phyloP scores from a whole-genome alignment of 2,113 vertebrate genomes.

The Stomatorhinus ivindoensis region DNA sequence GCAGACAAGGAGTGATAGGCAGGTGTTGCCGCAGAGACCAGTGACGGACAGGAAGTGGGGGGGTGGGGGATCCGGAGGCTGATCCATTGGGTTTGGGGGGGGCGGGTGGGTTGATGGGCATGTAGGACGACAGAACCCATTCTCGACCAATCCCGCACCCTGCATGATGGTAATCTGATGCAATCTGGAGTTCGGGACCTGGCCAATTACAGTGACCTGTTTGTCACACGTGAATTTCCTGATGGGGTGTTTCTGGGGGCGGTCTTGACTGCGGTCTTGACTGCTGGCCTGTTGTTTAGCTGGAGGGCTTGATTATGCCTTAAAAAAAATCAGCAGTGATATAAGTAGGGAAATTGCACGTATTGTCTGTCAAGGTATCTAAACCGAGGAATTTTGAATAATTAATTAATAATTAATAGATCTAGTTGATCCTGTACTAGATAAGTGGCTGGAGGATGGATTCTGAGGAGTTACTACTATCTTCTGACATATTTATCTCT shows the following conservation, averaged over 20 bases:
- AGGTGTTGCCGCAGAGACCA: constrained; percentile 53
- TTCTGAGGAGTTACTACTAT: background rate
- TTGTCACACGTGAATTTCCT: background rate
- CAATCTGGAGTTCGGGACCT: constrained; percentile 26
- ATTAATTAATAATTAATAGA: background rate
- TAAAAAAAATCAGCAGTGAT: background rate
- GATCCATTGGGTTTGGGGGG: constrained; percentile 51
- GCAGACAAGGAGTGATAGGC: constrained; percentile 57
- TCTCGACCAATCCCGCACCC: constrained; percentile 35
- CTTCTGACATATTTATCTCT: background rate
- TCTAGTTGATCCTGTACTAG: background rate
- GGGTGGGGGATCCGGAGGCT: constrained; percentile 60
- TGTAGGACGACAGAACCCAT: constrained; percentile 58
- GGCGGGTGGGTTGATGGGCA: constrained; percentile 60
- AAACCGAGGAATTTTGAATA: background rate
- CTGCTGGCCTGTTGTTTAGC: background rate
- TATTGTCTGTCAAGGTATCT: background rate
- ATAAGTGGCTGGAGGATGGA: background rate
- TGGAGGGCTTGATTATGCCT: background rate
- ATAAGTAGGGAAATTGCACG: background rate
- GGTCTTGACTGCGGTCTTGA: background rate
- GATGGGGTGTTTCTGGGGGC: background rate
- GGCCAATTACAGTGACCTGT: background rate
- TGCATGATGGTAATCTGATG: constrained; percentile 4
- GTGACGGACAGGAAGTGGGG: constrained; percentile 60